Evolutionary conservation across 2,888 invertebrate species (phyloP).

Genomic region (Folsomia manolachei): DNA sequence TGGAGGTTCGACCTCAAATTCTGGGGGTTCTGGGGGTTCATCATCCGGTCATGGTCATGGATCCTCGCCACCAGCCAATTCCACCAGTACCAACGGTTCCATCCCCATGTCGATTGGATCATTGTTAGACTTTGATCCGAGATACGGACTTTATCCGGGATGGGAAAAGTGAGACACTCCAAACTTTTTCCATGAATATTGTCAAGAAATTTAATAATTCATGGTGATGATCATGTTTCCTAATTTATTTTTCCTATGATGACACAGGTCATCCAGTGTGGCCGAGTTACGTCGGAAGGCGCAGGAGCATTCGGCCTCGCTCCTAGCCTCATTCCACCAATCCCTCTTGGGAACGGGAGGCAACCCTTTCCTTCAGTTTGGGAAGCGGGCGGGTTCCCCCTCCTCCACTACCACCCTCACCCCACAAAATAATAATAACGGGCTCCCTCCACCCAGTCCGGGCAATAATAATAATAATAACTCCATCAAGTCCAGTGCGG

Average conservation of each 20-base stretch:
- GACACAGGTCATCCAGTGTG: slow-evolving; percentile 68
- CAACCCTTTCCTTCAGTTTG: slow-evolving; percentile 24
- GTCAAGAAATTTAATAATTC: no score
- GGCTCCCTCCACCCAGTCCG: not conserved
- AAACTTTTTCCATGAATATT: not conserved
- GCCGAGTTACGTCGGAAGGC: slow-evolving; percentile 89
- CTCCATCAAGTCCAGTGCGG: not conserved
- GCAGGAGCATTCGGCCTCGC: slow-evolving; percentile 89
- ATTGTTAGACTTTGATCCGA: not conserved
- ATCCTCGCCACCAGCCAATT: slow-evolving; percentile 20
- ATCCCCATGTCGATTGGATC: not conserved
- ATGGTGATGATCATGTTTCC: no score
- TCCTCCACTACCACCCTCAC: not conserved
- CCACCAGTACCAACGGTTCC: slow-evolving; percentile 14
- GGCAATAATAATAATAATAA: not conserved
- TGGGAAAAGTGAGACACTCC: not conserved
- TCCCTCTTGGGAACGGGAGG: slow-evolving; percentile 26
- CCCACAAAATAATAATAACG: not conserved
- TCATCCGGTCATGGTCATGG: not conserved
- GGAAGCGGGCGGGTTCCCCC: not conserved
- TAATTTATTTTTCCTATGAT: not conserved
- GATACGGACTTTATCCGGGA: not conserved
- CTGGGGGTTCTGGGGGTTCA: no score
- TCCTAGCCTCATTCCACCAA: slow-evolving; percentile 70
- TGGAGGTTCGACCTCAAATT: slow-evolving; percentile 7